phyloP scores from a whole-genome alignment of 1,140 invertebrate genomes.

The Pteromalus puparum region DNA sequence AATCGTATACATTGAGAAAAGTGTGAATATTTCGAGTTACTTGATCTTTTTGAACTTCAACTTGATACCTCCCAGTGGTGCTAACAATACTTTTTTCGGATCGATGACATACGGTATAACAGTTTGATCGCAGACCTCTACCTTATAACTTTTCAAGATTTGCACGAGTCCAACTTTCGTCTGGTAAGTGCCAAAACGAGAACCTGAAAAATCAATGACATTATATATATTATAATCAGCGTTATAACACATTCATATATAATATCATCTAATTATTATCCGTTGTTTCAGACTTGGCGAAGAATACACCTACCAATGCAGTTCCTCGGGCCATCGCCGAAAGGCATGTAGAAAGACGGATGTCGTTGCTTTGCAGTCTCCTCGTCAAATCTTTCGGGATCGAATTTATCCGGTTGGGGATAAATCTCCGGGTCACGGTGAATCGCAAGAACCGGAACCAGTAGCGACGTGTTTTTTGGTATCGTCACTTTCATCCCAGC shows the following conservation, averaged over 20 bases:
- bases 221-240: too few species aligned
- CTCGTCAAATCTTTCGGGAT: constrained; percentile 74
- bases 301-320: constrained; percentile 78
- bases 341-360: constrained; percentile 80
- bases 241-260: too few species aligned
- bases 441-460: constrained; percentile 74
- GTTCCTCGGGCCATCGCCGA: constrained; percentile 82
- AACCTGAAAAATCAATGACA: neutral
- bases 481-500: constrained; percentile 69
- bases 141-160: neutral
- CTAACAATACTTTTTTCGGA: too few species aligned
- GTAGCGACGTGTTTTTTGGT: constrained; percentile 68
- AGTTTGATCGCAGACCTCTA: constrained; percentile 20
- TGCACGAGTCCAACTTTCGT: neutral
- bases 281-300: too few species aligned
- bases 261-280: neutral
- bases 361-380: constrained; percentile 63
- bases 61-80: too few species aligned
- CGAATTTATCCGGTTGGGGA: constrained; percentile 77
- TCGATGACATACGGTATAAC: too few species aligned
- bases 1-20: too few species aligned
- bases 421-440: constrained; percentile 79
- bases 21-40: too few species aligned
- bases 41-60: too few species aligned
- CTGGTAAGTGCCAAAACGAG: neutral